Base-by-base conservation (phyloP, 2,888 invertebrate species). In the Periphyllus acericola region DNA sequence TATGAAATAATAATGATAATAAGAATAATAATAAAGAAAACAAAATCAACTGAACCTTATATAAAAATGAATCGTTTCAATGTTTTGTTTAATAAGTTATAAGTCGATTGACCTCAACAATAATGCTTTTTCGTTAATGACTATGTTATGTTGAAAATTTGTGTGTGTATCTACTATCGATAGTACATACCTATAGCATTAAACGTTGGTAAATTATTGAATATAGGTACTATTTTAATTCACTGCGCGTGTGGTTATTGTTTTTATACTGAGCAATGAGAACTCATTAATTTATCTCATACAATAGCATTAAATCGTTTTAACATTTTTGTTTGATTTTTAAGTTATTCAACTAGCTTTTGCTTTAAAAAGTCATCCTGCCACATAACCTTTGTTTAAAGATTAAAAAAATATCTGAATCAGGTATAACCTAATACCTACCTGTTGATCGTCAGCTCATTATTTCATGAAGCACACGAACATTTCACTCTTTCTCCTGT, bases 261-360 rank as follows among this genome's bases (percentile, higher is more conserved):
- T 8, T 74, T 40, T 74, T 25, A n/a, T n/a, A 36, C 25, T 9
- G 29, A 71, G 29, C 32, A 29, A 4, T 5, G 0, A n/a, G n/a
- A n/a, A 29, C 29, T 71, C 32, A 11, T 29, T 60, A n/a, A 68
- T 71, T 71, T 29, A 71, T 21, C 71, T 29, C 71, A 29, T 68
- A 17, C 17, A 29, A 71, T 32, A 17, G 52, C 17, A n/a, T 83
- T 36, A 36, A 25, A 25, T 21, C 8, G 6, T 55, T 55, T 52
- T 83, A 21, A 32, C 32, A 72, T 83, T 72, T 82, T 83, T 52
- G 34, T 46, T 82, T 81, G 36, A 11, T 68, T 68, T 68, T 46
- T n/a, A 21, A 80, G 25, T 32, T 32, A 46, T 46, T 46, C 66
- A 80, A n/a, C 9, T 34, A 11, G 36, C 21, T 36, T 60, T 80